Evolutionary conservation across 1,140 invertebrate genomes (phyloP).

Genomic region (Mamestra configurata): DNA sequence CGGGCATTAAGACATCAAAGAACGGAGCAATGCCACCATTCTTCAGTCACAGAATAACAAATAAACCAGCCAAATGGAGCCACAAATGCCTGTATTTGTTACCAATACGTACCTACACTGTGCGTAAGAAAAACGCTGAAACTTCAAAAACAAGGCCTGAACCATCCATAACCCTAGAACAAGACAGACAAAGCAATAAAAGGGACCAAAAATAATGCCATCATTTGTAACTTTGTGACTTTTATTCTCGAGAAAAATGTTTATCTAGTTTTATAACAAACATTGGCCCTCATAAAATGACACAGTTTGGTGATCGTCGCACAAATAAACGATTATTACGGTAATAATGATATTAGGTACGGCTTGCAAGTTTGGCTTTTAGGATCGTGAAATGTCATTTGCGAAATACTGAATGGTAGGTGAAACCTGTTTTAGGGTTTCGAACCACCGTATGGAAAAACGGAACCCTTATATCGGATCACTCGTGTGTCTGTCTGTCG

Average conservation of each 20-base stretch:
- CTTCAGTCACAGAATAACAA: too few relatives aligned
- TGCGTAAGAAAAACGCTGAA: background rate
- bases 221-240: conserved; percentile 34
- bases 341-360: background rate
- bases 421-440: too few relatives aligned
- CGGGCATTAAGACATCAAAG: too few relatives aligned
- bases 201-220: conserved; percentile 29
- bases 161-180: background rate
- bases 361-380: background rate
- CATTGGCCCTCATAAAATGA: conserved; percentile 32
- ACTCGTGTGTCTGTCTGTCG: too few relatives aligned
- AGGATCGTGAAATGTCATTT: background rate
- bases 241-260: conserved; percentile 48
- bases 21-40: too few relatives aligned
- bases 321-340: conserved; percentile 24
- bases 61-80: too few relatives aligned
- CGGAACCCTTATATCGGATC: too few relatives aligned
- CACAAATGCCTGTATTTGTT: too few relatives aligned
- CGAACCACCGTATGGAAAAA: too few relatives aligned
- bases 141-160: conserved; percentile 11
- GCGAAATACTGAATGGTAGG: background rate
- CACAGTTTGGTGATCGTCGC: conserved; percentile 39
- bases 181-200: conserved; percentile 14
- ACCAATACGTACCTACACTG: too few relatives aligned
- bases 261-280: conserved; percentile 51